A percentile compares a stretch with the other conserved stretches of the same genome.
These are phyloP conservation scores for Sturnira hondurensis DNA, from an alignment of 2,113 vertebrate species.

Conservation along the genomic window DNA sequence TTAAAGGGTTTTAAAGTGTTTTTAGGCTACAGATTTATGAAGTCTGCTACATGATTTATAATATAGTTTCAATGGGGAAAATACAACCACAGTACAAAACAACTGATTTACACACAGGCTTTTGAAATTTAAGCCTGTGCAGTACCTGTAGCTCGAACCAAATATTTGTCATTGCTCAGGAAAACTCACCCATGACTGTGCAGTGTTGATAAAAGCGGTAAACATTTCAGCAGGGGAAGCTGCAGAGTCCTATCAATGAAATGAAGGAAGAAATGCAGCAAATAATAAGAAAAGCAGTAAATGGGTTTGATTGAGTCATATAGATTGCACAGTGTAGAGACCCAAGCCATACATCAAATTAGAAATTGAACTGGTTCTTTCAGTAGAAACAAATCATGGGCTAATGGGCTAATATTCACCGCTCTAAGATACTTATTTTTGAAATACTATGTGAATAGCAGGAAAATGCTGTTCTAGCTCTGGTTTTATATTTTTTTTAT, in stretches of 20 bases:
- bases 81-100: slow-evolving; percentile 35
- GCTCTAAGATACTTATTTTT: neutral
- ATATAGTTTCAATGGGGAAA: slow-evolving; percentile 20
- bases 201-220: neutral
- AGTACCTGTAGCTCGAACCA: slow-evolving; percentile 12
- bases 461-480: neutral
- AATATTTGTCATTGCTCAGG: slow-evolving; percentile 4
- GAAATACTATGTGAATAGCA: slow-evolving; percentile 6
- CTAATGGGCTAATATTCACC: slow-evolving; percentile 3
- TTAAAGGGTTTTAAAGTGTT: slow-evolving; percentile 21
- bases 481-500: slow-evolving; percentile 8
- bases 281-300: neutral
- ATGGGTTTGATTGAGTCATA: neutral
- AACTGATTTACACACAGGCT: slow-evolving; percentile 52
- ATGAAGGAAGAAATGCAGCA: neutral
- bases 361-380: slow-evolving; percentile 29
- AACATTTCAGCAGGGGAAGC: neutral
- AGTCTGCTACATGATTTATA: slow-evolving; percentile 43
- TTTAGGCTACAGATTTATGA: slow-evolving; percentile 52
- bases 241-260: neutral
- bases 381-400: slow-evolving; percentile 24
- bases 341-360: neutral
- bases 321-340: neutral
- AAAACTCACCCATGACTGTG: neutral
- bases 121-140: slow-evolving; percentile 51